Evolutionary conservation across 2,113 vertebrate genomes (phyloP).

Genomic region (Siniperca knerii): DNA sequence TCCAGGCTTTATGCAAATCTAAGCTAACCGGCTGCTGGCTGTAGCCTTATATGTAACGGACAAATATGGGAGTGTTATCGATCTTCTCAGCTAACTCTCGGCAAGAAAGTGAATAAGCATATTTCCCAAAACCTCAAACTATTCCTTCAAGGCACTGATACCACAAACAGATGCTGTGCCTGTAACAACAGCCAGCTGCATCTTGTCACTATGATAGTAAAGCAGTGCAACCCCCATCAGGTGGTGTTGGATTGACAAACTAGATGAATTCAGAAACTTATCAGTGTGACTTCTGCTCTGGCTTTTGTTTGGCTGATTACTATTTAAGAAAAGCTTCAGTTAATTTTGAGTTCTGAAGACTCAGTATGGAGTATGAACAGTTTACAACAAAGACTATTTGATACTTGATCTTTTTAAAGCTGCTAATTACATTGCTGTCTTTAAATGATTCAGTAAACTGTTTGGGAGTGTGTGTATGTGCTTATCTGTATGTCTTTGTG

Average conservation of each 20-base stretch:
- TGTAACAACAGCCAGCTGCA: constrained; percentile 1
- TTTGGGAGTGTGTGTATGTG: not conserved
- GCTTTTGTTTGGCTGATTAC: not conserved
- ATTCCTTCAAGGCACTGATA: not conserved
- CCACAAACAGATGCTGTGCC: not conserved
- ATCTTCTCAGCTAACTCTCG: not conserved
- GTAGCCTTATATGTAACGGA: not conserved
- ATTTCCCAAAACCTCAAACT: not conserved
- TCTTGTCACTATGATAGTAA: not conserved
- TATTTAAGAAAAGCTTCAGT: not conserved
- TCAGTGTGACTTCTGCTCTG: not conserved
- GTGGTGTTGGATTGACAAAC: not conserved
- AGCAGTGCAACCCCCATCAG: not conserved
- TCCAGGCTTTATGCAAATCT: constrained; percentile 12
- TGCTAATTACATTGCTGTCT: not conserved
- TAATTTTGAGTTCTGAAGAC: not conserved
- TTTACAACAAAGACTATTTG: not conserved
- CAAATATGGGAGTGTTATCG: not conserved
- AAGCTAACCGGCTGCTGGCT: constrained; percentile 8
- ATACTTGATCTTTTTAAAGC: not conserved
- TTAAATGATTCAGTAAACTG: not conserved
- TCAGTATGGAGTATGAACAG: not conserved
- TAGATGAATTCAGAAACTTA: not conserved
- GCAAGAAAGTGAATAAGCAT: not conserved
- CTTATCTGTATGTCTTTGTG: not conserved